Base-by-base conservation (phyloP, 2,888 invertebrate species). In the Zonitis immaculata region DNA sequence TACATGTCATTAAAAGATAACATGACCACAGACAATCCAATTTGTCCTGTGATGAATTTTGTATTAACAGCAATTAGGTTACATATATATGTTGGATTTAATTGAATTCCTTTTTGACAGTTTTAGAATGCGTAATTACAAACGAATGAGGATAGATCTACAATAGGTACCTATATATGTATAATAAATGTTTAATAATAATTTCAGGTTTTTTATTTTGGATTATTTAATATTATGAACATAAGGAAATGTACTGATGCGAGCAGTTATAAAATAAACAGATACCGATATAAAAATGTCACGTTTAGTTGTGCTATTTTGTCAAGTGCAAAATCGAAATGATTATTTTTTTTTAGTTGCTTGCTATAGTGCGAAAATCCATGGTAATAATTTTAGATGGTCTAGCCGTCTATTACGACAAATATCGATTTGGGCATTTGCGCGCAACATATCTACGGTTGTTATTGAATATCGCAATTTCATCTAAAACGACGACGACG, bases 31-130 rank as follows among this genome's bases (percentile, higher is more conserved):
- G 58, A 58, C 60, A 58, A 62, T 59, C 60, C 64, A 62, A 62
- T 63, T 62, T 62, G 61, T 61, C 54, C 61, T 46, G 47, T 54
- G 62, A 60, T 64, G 64, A 63, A 64, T 63, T 62, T 64, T 64
- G 55, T 57, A 63, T 64, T 64, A 64, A 47, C 61, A 54, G 54
- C 61, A 64, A 64, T 64, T 64, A 64, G 59, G 58, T 61, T 62
- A 61, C 60, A 59, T 62, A 59, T 59, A 61, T 64, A 18, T 62
- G 58, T 59, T 50, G 58, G 55, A 55, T 62, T 50, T 62, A 64
- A 64, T 63, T 59, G 56, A 63, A 64, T 64, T 63, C 52, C 56
- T 56, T 54, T 60, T 55, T 56, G 54, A 57, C 57, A 45, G 57
- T 57, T 56, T 45, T 52, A 45, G 49, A 51, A 52, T 56, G 44